Evolutionary conservation across 2,113 vertebrate species (phyloP).

Genomic region (Penelope pileata): DNA sequence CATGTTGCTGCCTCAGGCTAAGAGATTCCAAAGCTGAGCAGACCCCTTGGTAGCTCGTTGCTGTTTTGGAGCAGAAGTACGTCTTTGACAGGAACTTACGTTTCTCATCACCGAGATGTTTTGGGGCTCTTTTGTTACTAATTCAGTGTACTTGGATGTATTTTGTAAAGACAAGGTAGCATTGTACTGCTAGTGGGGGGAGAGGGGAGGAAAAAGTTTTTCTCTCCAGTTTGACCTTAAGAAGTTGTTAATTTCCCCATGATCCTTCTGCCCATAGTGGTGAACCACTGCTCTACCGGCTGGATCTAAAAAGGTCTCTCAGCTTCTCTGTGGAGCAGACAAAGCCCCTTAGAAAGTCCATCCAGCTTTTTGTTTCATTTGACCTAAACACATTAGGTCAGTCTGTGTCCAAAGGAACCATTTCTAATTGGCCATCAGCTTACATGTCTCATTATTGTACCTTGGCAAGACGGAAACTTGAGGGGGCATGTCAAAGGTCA

Average conservation of each 20-base stretch:
- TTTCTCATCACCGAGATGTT: not conserved
- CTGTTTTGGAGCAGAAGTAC: not conserved
- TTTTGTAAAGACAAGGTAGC: not conserved
- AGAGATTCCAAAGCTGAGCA: not conserved
- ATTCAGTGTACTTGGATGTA: not conserved
- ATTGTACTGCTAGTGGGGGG: not conserved
- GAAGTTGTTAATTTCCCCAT: conserved; percentile 57
- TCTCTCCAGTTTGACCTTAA: conserved; percentile 36
- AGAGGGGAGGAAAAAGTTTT: conserved; percentile 6
- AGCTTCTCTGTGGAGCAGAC: conserved; percentile 63
- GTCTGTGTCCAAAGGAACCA: conserved; percentile 68
- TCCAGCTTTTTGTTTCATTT: conserved; percentile 74
- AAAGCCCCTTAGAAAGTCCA: conserved; percentile 69
- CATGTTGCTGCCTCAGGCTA: rapidly evolving
- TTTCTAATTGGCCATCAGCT: conserved; percentile 77
- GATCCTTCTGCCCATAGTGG: conserved; percentile 11
- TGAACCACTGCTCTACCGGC: conserved; percentile 46
- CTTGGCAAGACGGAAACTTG: conserved; percentile 47
- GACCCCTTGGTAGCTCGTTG: too few species aligned
- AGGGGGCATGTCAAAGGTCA: conserved; percentile 43
- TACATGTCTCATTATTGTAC: conserved; percentile 72
- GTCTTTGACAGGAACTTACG: not conserved
- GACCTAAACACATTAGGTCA: conserved; percentile 73
- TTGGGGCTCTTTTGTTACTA: conserved; percentile 12
- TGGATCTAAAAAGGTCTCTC: conserved; percentile 65